Conservation (phyloP, 2,113 vertebrate species). For the Oxyura jamaicensis region DNA sequence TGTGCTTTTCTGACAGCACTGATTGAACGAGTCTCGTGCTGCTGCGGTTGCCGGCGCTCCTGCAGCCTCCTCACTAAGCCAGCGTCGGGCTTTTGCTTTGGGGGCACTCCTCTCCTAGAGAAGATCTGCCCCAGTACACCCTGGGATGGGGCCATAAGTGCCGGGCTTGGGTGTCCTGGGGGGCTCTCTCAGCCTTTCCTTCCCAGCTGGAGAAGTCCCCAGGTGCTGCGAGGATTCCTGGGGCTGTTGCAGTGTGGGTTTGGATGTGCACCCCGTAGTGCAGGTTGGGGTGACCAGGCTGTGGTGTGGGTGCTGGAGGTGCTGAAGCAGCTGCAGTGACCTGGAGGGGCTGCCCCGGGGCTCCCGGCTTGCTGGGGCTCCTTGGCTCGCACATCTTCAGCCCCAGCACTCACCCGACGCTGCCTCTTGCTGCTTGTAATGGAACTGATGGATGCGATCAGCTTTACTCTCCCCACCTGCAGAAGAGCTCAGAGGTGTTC, state of each 20-base stretch:
- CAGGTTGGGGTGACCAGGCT: neutral
- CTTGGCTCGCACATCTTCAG: neutral
- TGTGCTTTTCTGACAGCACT: fast-evolving
- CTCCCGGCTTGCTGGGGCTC: fast-evolving
- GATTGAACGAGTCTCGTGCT: fast-evolving
- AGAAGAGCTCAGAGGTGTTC: neutral
- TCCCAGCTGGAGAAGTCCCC: neutral
- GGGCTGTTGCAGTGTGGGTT: neutral
- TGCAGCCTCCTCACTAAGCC: fast-evolving
- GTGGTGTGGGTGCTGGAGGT: neutral
- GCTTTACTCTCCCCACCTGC: neutral
- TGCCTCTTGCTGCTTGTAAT: neutral
- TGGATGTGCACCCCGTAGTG: fast-evolving
- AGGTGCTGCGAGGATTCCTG: neutral
- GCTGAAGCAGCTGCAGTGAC: neutral
- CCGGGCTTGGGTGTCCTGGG: neutral
- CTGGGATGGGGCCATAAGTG: neutral
- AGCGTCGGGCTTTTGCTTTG: neutral
- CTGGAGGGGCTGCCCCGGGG: neutral
- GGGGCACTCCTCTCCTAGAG: fast-evolving
- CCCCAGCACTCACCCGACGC: fast-evolving
- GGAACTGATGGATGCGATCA: neutral
- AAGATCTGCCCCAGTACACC: fast-evolving
- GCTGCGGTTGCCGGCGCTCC: neutral
- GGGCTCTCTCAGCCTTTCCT: neutral